Conservation (phyloP, 2,797 vertebrate genomes). For the Eidolon dupreanum region DNA sequence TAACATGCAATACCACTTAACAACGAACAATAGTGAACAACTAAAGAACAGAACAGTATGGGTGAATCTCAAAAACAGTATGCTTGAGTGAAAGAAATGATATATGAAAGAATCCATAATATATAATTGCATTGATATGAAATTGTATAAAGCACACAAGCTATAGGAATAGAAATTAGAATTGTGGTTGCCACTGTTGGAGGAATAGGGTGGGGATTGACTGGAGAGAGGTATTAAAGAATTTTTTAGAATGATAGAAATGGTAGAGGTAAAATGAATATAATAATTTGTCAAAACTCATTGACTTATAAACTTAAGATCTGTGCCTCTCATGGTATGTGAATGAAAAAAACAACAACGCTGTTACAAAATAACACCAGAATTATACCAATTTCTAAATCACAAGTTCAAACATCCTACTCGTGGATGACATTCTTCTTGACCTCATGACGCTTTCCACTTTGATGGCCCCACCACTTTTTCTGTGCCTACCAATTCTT, state of each 20-base stretch:
- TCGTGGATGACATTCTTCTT: not conserved
- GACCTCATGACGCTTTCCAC: not conserved
- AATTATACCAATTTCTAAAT: not conserved
- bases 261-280: not conserved
- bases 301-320: not conserved
- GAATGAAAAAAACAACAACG: not conserved
- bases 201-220: not conserved
- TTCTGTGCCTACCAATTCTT: not conserved
- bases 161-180: not conserved
- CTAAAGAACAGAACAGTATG: not conserved
- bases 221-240: not conserved
- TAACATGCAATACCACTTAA: not conserved
- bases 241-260: conserved; percentile 11
- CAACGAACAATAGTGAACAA: not conserved
- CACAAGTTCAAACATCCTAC: not conserved
- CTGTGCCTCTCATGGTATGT: not conserved
- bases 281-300: not conserved
- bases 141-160: not conserved
- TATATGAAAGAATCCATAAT: not conserved
- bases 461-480: not conserved
- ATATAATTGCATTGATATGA: not conserved
- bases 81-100: not conserved
- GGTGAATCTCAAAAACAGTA: not conserved
- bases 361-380: not conserved
- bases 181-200: not conserved